Conservation (phyloP, 2,888 invertebrate species). For the Hofmannophila pseudospretella region DNA sequence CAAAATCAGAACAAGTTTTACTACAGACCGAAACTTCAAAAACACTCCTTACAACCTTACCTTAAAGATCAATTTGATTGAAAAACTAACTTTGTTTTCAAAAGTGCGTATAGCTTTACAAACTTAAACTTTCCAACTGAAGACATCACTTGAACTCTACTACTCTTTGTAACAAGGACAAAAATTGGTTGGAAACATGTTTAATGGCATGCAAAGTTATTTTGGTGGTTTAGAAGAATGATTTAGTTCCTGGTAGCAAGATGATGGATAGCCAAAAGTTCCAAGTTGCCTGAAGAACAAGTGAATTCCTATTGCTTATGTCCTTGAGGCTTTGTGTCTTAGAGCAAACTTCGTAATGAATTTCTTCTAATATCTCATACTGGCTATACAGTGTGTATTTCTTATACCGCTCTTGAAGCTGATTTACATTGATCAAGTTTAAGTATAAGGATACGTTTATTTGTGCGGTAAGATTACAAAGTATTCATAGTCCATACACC, state of each 20-base stretch:
- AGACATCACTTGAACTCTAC: neutral
- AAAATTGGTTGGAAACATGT: neutral
- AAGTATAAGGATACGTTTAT: too few relatives aligned
- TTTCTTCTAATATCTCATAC: too few relatives aligned
- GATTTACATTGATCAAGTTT: too few relatives aligned
- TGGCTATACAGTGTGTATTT: too few relatives aligned
- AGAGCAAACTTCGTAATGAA: too few relatives aligned
- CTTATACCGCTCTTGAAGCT: too few relatives aligned
- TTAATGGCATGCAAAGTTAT: neutral
- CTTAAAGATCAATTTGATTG: neutral
- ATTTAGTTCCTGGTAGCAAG: constrained; percentile 5
- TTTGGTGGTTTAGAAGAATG: constrained; percentile 1
- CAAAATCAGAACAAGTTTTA: neutral
- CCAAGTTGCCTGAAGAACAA: neutral
- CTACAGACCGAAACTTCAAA: neutral
- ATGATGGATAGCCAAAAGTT: constrained; percentile 5
- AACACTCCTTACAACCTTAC: neutral
- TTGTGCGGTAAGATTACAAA: too few relatives aligned
- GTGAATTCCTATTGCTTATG: neutral
- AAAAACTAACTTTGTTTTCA: constrained; percentile 3
- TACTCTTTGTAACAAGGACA: too few relatives aligned
- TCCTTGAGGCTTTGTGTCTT: neutral
- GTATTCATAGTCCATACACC: too few relatives aligned
- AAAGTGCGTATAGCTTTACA: constrained; percentile 5
- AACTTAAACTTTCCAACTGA: neutral